Conservation (phyloP, 2,888 invertebrate genomes). For the Pachymerium ferrugineum region DNA sequence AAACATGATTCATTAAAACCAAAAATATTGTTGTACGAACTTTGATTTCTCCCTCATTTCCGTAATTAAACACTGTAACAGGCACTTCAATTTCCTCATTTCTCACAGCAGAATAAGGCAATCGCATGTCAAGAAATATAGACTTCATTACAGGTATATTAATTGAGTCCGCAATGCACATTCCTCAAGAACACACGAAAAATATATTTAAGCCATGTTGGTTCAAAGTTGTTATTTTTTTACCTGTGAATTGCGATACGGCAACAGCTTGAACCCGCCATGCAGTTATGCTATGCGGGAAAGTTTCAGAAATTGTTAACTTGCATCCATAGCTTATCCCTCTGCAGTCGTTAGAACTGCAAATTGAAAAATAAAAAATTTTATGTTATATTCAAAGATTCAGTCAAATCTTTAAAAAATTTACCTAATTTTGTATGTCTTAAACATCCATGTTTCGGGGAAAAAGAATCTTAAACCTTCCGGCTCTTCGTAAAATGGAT, state of each 20-base stretch:
- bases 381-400: neutral
- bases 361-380: neutral
- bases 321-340: neutral
- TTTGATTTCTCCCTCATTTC: neutral
- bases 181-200: neutral
- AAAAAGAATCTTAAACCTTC: neutral
- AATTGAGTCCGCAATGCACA: conserved; percentile 2
- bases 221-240: neutral
- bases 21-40: too few species aligned
- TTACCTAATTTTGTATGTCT: conserved; percentile 1
- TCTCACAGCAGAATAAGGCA: neutral
- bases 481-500: neutral
- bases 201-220: neutral
- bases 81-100: neutral
- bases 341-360: neutral
- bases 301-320: neutral
- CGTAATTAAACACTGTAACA: neutral
- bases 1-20: too few species aligned
- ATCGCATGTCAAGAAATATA: neutral
- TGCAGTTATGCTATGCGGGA: conserved; percentile 23
- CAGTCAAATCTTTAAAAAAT: neutral
- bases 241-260: neutral
- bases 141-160: neutral
- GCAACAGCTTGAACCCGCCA: conserved; percentile 21
- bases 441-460: conserved; percentile 27